Base-by-base conservation (phyloP, 2,888 invertebrate species). In the Ectemnius lituratus region DNA sequence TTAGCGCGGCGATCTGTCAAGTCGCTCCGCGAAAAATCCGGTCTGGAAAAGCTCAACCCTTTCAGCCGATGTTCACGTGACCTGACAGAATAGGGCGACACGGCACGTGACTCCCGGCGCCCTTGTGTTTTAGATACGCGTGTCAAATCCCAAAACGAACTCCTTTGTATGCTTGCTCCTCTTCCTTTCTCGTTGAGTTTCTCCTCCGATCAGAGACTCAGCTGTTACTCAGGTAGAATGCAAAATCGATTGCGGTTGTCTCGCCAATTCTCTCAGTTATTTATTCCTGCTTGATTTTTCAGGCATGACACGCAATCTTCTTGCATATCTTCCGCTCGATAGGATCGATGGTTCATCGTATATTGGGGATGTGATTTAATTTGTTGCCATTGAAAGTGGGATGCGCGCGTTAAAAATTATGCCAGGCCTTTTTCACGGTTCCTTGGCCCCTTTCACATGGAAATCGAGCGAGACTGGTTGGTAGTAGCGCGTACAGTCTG, bases 1-100 rank as follows among this genome's bases (percentile, higher is more conserved):
- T 89, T 89, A 88, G 86, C 85, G 76, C 81, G 84, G 82, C 87
- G 89, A 90, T 91, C 88, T 87, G 89, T 90, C 90, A 90, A 87
- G 81, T 83, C 74, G 80, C 66, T 77, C 75, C 58, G 58, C 80
- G 80, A 74, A 77, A 85, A 83, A 75, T 76, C 82, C 80, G 68
- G 78, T 75, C 77, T 83, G 85, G 84, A 89, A 90, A 90, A 89
- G 89, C 87, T 88, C 90, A 91, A 91, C 90, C 91, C 91, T 90
- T 90, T 88, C 88, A 85, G 83, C 37, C 80, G 70, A 79, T 73
- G 85, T 89, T 87, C 90, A 90, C 91, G 91, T 90, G 90, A 89
- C 90, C 76, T 83, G 88, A 85, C 86, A 83, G 81, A 67, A 71
- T 37, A 75, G 74, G 81, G 72, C 72, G 79, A 83, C 70, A 74